phyloP scores from a whole-genome alignment of 30 jellyfish, hydroid and myxozoan genomes.

The Rhopilema esculentum region DNA sequence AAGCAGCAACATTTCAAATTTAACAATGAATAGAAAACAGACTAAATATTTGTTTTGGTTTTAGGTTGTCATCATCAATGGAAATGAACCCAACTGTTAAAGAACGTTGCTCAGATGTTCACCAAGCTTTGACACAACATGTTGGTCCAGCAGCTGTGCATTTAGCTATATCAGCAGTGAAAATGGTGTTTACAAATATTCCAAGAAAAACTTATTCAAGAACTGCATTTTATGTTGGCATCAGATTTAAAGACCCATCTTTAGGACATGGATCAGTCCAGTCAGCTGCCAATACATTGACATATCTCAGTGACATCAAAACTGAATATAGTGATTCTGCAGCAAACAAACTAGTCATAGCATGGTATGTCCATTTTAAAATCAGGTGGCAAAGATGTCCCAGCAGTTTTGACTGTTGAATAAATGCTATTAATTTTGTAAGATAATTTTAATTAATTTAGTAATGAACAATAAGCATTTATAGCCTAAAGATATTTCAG shows the following conservation, averaged over 20 bases:
- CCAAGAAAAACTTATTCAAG: conserved; percentile 72
- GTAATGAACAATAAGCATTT: neutral
- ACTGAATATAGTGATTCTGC: conserved; percentile 77
- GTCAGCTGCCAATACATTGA: conserved; percentile 53
- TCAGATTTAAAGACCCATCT: conserved; percentile 61
- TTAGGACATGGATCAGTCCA: conserved; percentile 36
- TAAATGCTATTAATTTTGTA: neutral
- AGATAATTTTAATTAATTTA: neutral
- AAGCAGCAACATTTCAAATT: too few relatives aligned
- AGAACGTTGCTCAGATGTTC: conserved; percentile 84
- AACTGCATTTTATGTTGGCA: conserved; percentile 84
- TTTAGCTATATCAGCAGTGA: conserved; percentile 74
- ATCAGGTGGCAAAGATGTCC: too few relatives aligned
- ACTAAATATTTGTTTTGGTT: neutral
- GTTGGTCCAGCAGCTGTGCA: conserved; percentile 78
- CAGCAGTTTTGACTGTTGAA: neutral
- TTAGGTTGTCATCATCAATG: conserved; percentile 41
- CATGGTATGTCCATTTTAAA: conserved; percentile 40
- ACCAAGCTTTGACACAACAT: conserved; percentile 74
- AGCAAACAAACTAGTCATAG: conserved; percentile 58
- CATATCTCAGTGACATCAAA: conserved; percentile 54
- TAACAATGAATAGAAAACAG: neutral
- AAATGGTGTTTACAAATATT: conserved; percentile 85
- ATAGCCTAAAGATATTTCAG: neutral
- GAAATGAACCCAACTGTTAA: conserved; percentile 77